phyloP scores from a whole-genome alignment of 2,113 vertebrate species.

The Vombatus ursinus region DNA sequence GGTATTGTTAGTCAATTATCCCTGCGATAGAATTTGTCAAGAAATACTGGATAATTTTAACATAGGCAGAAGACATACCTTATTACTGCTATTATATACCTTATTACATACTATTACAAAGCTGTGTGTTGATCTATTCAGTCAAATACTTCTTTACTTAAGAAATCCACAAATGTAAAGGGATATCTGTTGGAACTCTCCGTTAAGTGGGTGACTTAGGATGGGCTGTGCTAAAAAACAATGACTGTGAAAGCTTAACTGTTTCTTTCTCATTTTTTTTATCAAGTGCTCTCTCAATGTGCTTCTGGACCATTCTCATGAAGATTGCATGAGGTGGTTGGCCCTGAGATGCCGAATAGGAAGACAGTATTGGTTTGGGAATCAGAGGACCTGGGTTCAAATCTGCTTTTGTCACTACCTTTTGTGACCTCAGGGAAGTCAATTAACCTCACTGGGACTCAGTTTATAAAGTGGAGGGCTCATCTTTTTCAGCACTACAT shows the following conservation, averaged over 20 bases:
- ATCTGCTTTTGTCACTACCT: background rate
- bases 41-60: background rate
- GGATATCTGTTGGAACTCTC: background rate
- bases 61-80: background rate
- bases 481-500: background rate
- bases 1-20: background rate
- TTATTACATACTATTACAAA: background rate
- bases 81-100: background rate
- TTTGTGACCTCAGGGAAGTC: background rate
- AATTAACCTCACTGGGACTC: background rate
- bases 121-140: background rate
- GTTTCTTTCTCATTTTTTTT: background rate
- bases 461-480: background rate
- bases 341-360: background rate
- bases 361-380: background rate
- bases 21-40: background rate
- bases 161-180: background rate
- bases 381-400: background rate
- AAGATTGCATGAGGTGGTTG: background rate
- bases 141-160: background rate
- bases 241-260: background rate
- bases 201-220: background rate
- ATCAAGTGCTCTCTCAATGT: background rate
- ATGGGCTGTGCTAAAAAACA: background rate
- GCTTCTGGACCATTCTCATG: background rate